Conservation (phyloP, 2,113 vertebrate genomes). For the Nycticorax nycticorax region DNA sequence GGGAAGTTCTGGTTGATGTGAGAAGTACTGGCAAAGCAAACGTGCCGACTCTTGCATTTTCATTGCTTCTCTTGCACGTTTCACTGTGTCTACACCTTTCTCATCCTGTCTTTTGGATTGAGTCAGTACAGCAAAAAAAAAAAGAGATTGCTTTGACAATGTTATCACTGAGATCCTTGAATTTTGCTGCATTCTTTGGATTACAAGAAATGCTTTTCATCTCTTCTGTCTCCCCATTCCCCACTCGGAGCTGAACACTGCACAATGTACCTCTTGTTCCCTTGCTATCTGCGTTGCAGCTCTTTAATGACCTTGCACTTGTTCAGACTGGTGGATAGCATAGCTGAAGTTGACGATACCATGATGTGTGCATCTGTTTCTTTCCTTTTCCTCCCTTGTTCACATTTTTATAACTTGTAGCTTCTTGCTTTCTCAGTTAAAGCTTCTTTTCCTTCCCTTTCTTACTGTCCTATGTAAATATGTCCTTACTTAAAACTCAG, state of each 20-base stretch:
- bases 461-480: background rate
- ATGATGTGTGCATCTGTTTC: background rate
- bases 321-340: background rate
- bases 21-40: background rate
- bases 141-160: background rate
- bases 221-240: background rate
- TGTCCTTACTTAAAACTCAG: background rate
- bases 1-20: background rate
- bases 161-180: background rate
- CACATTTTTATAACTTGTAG: background rate
- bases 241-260: background rate
- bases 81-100: background rate
- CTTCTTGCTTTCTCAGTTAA: background rate
- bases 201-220: conserved; percentile 3
- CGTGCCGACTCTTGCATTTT: background rate
- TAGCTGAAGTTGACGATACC: background rate
- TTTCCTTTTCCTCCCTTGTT: background rate
- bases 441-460: background rate
- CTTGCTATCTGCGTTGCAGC: background rate
- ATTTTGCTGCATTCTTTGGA: conserved; percentile 7
- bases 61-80: background rate
- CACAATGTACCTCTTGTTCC: conserved; percentile 34
- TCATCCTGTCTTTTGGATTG: background rate
- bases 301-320: background rate
- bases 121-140: background rate